Evolutionary conservation across 2,888 invertebrate species (phyloP), one percentile per base, ranked within the genome.

Genomic region (Lasioglossum marginatum): DNA sequence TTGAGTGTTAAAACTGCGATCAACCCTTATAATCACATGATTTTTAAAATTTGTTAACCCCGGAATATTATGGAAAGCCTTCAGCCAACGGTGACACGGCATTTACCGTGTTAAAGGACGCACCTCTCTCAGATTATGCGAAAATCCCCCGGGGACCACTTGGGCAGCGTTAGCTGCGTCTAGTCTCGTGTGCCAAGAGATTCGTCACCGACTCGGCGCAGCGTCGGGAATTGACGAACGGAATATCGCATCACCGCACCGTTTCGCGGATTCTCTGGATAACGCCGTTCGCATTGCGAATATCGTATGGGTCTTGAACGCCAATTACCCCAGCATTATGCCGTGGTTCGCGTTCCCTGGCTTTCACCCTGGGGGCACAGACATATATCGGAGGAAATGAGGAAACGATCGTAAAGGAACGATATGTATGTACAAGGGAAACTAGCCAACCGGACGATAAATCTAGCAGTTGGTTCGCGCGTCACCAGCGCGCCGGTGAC

Each of bases 381-480:
- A 2, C 48, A 23, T 52, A 40, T 34, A 31, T 40, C 12, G 60
- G 40, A 12, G 40, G 23, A 27, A 57, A 70, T 63, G 52, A 43
- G 27, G 27, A 66, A 72, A 60, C 68, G 57, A 63, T 78, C 77
- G 19, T 37, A 63, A 71, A 81, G 74, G 80, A 87, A 83, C 71
- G 76, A 82, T n/a, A 60, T 23, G 52, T 23, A 16, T 10, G 19
- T 23, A 66, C 19, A 37, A 74, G 71, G 79, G 45, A 84, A 80
- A 81, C 78, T 66, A 45, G 79, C 80, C 76, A 74, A 71, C 19
- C 57, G 63, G 70, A 23, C 86, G 70, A 91, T 92, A 91, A 92
- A 92, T 92, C 88, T 66, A 80, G 23, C 85, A 85, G 91, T 92
- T 92, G 88, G 85, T 89, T 87, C 83, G 80, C 89, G 81, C 82